Evolutionary conservation across 2,113 vertebrate species (phyloP).

Genomic region (Cairina moschata): DNA sequence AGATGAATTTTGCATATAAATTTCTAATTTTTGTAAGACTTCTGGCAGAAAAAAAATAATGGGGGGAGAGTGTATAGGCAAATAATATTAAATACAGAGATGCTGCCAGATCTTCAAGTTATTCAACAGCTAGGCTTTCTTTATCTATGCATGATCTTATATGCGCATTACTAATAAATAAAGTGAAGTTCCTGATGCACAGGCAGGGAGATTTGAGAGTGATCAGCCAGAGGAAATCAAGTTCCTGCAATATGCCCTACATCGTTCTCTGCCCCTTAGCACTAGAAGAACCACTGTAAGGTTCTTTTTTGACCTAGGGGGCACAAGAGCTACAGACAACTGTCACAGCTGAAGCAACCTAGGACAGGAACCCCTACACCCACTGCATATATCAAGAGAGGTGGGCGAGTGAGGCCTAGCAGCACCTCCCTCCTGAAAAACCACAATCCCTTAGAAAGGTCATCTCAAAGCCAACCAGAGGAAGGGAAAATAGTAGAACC

Average conservation of each 20-base stretch:
- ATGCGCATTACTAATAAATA: not conserved
- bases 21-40: not conserved
- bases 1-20: not conserved
- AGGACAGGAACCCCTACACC: not conserved
- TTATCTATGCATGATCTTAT: not conserved
- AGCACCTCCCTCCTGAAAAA: not conserved
- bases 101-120: not conserved
- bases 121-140: not conserved
- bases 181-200: not conserved
- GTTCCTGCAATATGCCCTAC: not conserved
- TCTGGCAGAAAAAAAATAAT: not conserved
- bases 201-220: not conserved
- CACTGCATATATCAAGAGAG: not conserved
- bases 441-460: not conserved
- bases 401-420: not conserved
- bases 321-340: not conserved
- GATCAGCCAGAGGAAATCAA: not conserved
- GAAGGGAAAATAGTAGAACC: not conserved
- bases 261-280: not conserved
- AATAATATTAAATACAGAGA: not conserved
- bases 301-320: not conserved
- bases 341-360: not conserved
- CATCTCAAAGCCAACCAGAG: not conserved
- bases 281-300: not conserved
- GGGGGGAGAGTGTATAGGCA: not conserved